Base-by-base conservation (phyloP, 1,140 invertebrate genomes). In the Zaprionus nigranus region DNA sequence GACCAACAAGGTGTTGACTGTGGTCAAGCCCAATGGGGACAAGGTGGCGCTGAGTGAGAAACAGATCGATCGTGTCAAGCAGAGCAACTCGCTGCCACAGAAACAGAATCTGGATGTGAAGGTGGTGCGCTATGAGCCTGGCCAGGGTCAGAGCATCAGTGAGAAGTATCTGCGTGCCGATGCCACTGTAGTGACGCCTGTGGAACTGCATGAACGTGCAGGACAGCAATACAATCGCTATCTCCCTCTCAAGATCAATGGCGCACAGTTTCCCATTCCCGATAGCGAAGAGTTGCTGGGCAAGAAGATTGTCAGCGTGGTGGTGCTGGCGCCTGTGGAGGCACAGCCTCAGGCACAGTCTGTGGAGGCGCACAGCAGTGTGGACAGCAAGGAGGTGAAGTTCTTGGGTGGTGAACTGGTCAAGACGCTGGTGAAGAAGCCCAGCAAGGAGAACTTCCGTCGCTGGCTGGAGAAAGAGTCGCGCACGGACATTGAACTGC, bases 241-340 rank as follows among this genome's bases (percentile, higher is more conserved):
- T 92, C 92, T 97, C 38, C 97, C 97, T 2, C 93, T 97, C 26
- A 97, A 97, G 94, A 95, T 97, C 28, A 97, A 95, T 77, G 96
- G 96, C 0, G 95, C 96, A n/a, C 95, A 96, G 61, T 97, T 97
- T 83, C 96, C 97, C 9, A 94, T 97, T 36, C 96, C 96, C 3
- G 95, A 97, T 84, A 95, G 95, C 22, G 94, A 95, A 3, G 95
- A 96, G 82, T 90, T 97, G 11, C 94, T 94, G 78, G 96, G 96
- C 38, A 95, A 96, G 80, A 95, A 94, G 87, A 95, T 97, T 5
- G 96, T 96, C 2, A 97, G 96, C 79, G 96, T 97, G 4, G 96
- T 97, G 3, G 96, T 97, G 6, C 92, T 97, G 61, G 96, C 97
- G 1, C 96, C 97, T 0, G 96, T 97, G 3, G 95, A 96, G 87